Base-by-base conservation (phyloP, 2,888 invertebrate species). In the Phalera bucephala region DNA sequence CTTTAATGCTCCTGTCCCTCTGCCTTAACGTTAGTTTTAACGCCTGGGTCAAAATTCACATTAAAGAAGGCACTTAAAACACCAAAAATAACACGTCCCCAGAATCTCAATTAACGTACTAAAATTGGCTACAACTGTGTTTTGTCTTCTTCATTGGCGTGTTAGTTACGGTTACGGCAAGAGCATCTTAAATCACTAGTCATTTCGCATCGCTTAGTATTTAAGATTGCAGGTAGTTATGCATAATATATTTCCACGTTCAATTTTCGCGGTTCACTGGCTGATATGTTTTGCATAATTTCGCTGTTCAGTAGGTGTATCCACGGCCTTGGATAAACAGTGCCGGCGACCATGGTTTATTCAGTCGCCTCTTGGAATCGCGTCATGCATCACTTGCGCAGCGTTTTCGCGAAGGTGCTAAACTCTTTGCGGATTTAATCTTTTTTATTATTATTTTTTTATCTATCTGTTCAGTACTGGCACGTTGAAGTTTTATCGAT, bases 321-420 rank as follows among this genome's bases (percentile, higher is more conserved):
- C 52, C 35, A 12, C 45, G 65, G 52, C 62, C 64, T 70, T 68
- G 65, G 45, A 17, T 51, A 38, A 47, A 51, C 56, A 47, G 22
- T 44, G 46, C 48, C 40, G 49, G 51, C 42, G 51, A 62, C 57
- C 64, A 64, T 63, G 64, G 64, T 72, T 72, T 64, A 63, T 69
- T 76, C 64, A 59, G 83, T 84, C 66, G 77, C 57, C 55, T 63
- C 64, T 69, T 55, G 69, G 64, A 60, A 62, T 52, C 66, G 69
- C 70, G 69, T 53, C 76, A 88, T 88, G 88, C 86, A 88, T 74
- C 88, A 86, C 80, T 74, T 88, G 60, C 87, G 88, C 45, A 79
- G 59, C 54, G 87, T 88, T 52, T 88, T 88, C 56, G 64, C 71
- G 13, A 88, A 88, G 88, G 88, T 87, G 61, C 36, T 40, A 40